These are phyloP conservation scores for Pseudanteris insignis DNA, from an alignment of 2,888 invertebrate species.

Conservation along the genomic window DNA sequence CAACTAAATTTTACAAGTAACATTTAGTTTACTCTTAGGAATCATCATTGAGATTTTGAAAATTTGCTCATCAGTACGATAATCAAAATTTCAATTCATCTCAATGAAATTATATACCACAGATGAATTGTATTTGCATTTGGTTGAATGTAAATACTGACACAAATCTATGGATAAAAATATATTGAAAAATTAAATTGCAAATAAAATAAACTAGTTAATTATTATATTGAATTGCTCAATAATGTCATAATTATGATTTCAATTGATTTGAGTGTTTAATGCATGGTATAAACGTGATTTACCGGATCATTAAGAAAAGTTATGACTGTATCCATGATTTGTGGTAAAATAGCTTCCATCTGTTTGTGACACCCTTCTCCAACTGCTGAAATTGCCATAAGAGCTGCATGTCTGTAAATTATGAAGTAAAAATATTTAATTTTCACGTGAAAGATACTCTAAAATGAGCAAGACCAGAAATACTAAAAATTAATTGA, in stretches of 20 bases:
- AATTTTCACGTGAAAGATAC: background rate
- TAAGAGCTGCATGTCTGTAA: slow-evolving; percentile 89
- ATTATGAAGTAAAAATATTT: slow-evolving; percentile 1
- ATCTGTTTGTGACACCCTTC: slow-evolving; percentile 99
- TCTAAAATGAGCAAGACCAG: no score
- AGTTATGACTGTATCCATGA: slow-evolving; percentile 89
- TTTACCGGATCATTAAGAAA: slow-evolving; percentile 83
- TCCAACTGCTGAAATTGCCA: slow-evolving; percentile 98
- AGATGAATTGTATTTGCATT: slow-evolving; percentile 56
- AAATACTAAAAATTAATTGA: background rate
- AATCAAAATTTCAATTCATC: slow-evolving; percentile 40
- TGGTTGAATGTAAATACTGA: slow-evolving; percentile 53
- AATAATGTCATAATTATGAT: no score
- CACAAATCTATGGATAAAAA: slow-evolving; percentile 52
- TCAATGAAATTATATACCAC: slow-evolving; percentile 55
- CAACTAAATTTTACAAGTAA: slow-evolving; percentile 40
- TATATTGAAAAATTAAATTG: no score
- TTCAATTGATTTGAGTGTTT: no score
- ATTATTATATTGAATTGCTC: background rate
- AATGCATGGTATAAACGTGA: no score
- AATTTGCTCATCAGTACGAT: slow-evolving; percentile 55
- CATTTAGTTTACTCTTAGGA: slow-evolving; percentile 51
- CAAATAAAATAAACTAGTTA: no score
- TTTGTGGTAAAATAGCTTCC: slow-evolving; percentile 92
- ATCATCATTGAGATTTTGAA: slow-evolving; percentile 45